Percentiles rank a stretch among this genome's conserved stretches.
Evolutionary conservation across 2,113 vertebrate genomes (phyloP).

Genomic region (Dipodomys merriami): DNA sequence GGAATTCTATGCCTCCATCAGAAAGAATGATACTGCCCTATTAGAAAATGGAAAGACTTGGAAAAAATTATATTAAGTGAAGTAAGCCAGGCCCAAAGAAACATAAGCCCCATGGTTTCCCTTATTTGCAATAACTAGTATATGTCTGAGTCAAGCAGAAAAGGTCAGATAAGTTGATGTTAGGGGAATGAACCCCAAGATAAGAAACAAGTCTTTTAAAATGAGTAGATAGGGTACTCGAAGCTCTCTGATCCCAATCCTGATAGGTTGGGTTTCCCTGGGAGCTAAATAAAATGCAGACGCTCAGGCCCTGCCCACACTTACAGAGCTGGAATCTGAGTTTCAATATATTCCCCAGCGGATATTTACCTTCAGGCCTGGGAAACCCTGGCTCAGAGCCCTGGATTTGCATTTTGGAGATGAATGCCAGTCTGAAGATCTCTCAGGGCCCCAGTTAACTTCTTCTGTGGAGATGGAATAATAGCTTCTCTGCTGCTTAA

Average conservation of each 20-base stretch:
- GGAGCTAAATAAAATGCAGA: neutral
- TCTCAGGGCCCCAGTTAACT: neutral
- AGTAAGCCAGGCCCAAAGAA: too few relatives aligned
- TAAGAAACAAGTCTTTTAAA: neutral
- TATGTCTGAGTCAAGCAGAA: too few relatives aligned
- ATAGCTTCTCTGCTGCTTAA: neutral
- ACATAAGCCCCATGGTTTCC: too few relatives aligned
- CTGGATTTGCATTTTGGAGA: neutral
- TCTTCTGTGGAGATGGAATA: neutral
- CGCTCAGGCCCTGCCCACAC: neutral
- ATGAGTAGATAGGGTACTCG: accelerated
- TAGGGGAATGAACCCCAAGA: too few relatives aligned
- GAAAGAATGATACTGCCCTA: too few relatives aligned
- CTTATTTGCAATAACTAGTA: too few relatives aligned
- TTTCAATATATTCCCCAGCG: neutral
- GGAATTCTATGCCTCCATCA: too few relatives aligned
- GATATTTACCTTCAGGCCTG: neutral
- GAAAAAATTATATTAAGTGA: too few relatives aligned
- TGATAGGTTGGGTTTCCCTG: too few relatives aligned
- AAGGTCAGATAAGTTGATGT: too few relatives aligned
- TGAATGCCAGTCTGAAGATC: neutral
- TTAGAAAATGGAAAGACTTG: too few relatives aligned
- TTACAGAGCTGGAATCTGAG: neutral
- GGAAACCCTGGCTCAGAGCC: neutral
- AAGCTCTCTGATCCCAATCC: neutral